These are phyloP conservation scores for Alloscopus bannaensis DNA, from an alignment of 2,888 invertebrate species.

Conservation along the genomic window DNA sequence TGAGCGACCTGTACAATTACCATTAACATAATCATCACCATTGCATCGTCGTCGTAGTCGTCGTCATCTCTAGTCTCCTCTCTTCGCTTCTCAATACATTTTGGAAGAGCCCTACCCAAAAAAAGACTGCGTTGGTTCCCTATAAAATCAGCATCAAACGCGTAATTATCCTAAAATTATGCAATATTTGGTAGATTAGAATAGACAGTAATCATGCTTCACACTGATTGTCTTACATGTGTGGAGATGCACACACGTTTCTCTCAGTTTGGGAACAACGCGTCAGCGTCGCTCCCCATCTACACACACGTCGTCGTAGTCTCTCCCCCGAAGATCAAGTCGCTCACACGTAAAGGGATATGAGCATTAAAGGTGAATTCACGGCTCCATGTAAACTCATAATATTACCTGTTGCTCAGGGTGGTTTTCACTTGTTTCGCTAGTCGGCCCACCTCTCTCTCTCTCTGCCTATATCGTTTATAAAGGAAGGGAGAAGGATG, in stretches of 20 bases:
- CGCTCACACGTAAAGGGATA: slow-evolving; percentile 1
- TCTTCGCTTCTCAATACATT: slow-evolving; percentile 17
- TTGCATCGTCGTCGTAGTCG: slow-evolving; percentile 23
- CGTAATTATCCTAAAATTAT: slow-evolving; percentile 57
- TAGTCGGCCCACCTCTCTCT: no score
- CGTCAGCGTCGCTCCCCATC: no score
- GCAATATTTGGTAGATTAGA: slow-evolving; percentile 56
- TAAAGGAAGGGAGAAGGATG: no score
- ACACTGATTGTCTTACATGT: not conserved
- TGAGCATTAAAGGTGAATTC: not conserved
- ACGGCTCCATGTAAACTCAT: slow-evolving; percentile 15
- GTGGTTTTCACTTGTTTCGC: slow-evolving; percentile 8
- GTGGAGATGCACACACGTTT: not conserved
- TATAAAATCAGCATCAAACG: slow-evolving; percentile 39
- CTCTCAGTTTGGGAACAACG: slow-evolving; percentile 1
- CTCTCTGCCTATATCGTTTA: not conserved
- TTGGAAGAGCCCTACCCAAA: not conserved
- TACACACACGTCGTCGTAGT: no score
- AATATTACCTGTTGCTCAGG: slow-evolving; percentile 12
- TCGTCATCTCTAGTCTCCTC: slow-evolving; percentile 26
- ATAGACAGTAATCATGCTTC: slow-evolving; percentile 36
- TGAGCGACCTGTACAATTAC: slow-evolving; percentile 61
- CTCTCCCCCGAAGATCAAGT: no score
- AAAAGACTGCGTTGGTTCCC: slow-evolving; percentile 28
- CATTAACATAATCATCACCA: slow-evolving; percentile 61